Conservation (phyloP, 2,113 vertebrate species). For the Halichoeres trimaculatus region DNA sequence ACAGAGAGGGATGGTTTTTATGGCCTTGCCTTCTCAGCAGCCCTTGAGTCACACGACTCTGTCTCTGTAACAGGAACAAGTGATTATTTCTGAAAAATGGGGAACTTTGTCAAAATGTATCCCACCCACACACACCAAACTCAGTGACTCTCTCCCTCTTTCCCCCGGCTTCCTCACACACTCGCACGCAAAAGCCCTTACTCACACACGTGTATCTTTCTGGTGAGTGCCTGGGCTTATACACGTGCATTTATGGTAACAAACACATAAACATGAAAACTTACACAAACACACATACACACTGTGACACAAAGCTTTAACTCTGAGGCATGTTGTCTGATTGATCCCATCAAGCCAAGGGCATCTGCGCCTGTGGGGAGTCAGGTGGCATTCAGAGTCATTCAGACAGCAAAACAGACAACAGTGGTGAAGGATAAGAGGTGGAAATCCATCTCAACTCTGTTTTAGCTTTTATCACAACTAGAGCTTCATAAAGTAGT, state of each 20-base stretch:
- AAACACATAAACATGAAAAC: conserved; percentile 65
- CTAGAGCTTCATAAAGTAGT: no score
- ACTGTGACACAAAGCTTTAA: conserved; percentile 11
- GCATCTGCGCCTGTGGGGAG: conserved; percentile 40
- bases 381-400: conserved; percentile 35
- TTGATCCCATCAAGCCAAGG: conserved; percentile 59
- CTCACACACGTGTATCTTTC: conserved; percentile 33
- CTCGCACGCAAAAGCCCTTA: conserved; percentile 5
- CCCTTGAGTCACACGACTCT: conserved; percentile 63
- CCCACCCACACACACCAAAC: conserved; percentile 64
- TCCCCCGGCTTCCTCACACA: neutral
- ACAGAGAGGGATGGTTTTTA: conserved; percentile 31
- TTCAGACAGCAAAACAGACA: conserved; percentile 14
- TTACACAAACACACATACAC: conserved; percentile 4
- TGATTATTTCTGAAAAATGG: conserved; percentile 80
- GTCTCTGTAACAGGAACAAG: conserved; percentile 71
- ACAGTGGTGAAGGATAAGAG: conserved; percentile 28
- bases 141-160: conserved; percentile 32
- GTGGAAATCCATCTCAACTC: neutral
- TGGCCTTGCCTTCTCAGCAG: conserved; percentile 60
- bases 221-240: conserved; percentile 39
- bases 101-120: conserved; percentile 79
- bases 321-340: conserved; percentile 49
- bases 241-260: conserved; percentile 40
- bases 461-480: neutral